Evolutionary conservation across 2,113 vertebrate species (phyloP).

Genomic region (Pseudonaja textilis): DNA sequence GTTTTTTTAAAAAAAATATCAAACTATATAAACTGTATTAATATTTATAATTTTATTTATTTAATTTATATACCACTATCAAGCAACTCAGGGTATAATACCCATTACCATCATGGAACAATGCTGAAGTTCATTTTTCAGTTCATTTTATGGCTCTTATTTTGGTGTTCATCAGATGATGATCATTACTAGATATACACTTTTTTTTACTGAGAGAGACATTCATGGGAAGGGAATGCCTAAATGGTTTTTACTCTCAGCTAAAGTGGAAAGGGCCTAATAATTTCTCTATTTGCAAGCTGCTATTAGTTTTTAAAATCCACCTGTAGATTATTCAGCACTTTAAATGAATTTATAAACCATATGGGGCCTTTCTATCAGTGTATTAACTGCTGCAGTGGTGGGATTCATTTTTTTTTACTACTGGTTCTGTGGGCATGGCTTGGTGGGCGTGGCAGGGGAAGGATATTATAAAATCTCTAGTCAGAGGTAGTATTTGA

Average conservation of each 20-base stretch:
- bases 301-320: background rate
- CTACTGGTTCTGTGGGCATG: too few species aligned
- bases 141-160: background rate
- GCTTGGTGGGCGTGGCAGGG: too few species aligned
- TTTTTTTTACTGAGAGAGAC: background rate
- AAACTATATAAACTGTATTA: background rate
- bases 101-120: background rate
- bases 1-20: too few species aligned
- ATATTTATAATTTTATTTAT: background rate
- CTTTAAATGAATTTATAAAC: background rate
- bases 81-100: background rate
- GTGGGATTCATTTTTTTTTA: too few species aligned
- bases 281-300: background rate
- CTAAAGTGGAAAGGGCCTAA: background rate
- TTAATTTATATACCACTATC: background rate
- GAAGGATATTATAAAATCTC: too few species aligned
- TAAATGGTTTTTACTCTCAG: background rate
- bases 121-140: background rate
- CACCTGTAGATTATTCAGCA: background rate
- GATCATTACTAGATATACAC: background rate
- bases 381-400: background rate
- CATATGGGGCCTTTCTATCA: background rate
- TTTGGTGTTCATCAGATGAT: background rate
- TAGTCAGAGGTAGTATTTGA: too few species aligned
- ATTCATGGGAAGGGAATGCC: background rate